A percentile compares a stretch with the other conserved stretches of the same genome.
Evolutionary conservation across 2,113 vertebrate genomes (phyloP).

Genomic region (Anser cygnoides): DNA sequence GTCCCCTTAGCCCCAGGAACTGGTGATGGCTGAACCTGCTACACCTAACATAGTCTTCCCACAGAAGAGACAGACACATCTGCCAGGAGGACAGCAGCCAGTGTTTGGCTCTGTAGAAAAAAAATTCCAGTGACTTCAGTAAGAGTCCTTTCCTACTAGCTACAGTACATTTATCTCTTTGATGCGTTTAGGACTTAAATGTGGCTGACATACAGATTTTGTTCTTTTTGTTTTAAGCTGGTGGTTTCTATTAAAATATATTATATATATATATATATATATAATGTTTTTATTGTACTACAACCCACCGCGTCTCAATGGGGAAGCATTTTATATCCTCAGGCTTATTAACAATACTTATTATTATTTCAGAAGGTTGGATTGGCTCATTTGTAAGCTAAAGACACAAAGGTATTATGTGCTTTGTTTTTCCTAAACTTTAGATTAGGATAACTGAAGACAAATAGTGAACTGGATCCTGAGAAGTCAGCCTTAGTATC

Average conservation of each 20-base stretch:
- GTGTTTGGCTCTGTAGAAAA: neutral
- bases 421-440: conserved; percentile 66
- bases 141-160: neutral
- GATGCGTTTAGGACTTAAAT: conserved; percentile 65
- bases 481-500: neutral
- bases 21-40: neutral
- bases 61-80: neutral
- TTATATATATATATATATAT: neutral
- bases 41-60: neutral
- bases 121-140: neutral
- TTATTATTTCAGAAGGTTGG: conserved; percentile 63
- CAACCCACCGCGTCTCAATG: neutral
- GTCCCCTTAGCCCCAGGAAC: neutral
- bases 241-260: conserved; percentile 5
- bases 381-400: conserved; percentile 69
- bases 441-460: conserved; percentile 66
- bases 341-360: conserved; percentile 24
- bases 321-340: conserved; percentile 23
- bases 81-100: neutral
- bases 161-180: conserved; percentile 72
- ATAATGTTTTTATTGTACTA: conserved; percentile 11
- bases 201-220: conserved; percentile 70
- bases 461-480: neutral
- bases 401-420: conserved; percentile 61
- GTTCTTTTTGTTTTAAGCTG: neutral